Base-by-base conservation (phyloP, 1,140 invertebrate species). In the Leptopilina boulardi region DNA sequence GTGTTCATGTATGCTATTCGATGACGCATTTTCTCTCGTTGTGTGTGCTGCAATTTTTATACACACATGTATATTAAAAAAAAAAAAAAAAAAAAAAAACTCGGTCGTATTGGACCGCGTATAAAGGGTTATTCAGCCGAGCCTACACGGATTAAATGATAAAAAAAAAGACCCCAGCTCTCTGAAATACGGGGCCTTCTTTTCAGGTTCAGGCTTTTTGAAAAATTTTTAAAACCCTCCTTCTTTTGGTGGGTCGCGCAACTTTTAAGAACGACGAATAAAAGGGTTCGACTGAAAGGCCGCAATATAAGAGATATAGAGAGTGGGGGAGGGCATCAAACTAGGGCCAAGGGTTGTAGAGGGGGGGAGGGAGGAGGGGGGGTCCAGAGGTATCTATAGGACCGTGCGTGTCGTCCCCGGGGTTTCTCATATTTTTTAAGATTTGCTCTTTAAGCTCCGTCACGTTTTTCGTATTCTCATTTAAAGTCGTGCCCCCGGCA, bases 341-440 rank as follows among this genome's bases (percentile, higher is more conserved):
- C 73, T 54, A 19, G 59, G 44, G 19, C 70, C 44, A 73, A 9
- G 77, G 51, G 47, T 10, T 18, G 30, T 34, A 19, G 54, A 70
- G 71, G 42, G 78, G 66, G n/a, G n/a, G 83, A 81, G 79, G 71
- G 70, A 42, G 51, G 71, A 30, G 78, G 66, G n/a, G n/a, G n/a
- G n/a, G n/a, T n/a, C 76, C 74, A 73, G 71, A 75, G 77, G 79
- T 70, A n/a, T n/a, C n/a, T n/a, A n/a, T n/a, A 74, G 78, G 75
- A 79, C 76, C 79, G 81, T 72, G 79, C 77, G 82, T 79, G 80
- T 80, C 81, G 80, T 84, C 79, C 81, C 80, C 80, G 80, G 79
- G 83, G 86, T 89, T 88, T 88, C 87, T 88, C 87, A 87, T 91
- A 91, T 90, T 91, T 90, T 90, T 90, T 89, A 89, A 91, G 90